Evolutionary conservation across 2,888 invertebrate genomes (phyloP), one percentile per base, ranked within the genome.

Genomic region (Onthophagus sagittarius): DNA sequence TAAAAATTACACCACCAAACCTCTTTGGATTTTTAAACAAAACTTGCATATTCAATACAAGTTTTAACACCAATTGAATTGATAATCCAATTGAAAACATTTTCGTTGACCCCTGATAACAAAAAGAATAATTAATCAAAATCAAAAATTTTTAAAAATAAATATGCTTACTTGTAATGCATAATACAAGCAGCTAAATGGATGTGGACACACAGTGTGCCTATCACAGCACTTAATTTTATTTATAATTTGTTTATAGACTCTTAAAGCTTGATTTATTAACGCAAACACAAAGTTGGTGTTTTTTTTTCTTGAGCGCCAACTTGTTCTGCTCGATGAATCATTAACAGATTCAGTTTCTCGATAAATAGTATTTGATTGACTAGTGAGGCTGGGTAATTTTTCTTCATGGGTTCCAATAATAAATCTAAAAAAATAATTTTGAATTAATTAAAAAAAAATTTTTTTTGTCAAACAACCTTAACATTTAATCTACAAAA

Each of bases 61-160:
- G 78, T 80, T 89, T 90, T 69, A 92, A 81, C 31, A 87, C 86
- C 72, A 91, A 82, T 82, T 92, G 92, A 15, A 90, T 83, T 11
- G 88, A 87, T 73, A 91, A 85, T n/a, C 92, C 92, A 69, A 89
- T 85, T 53, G 87, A 81, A 80, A 92, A 90, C 78, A 91, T 86
- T 82, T 88, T 89, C 5, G 86, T 79, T 15, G 88, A 87, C 72
- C 90, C 88, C 90, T 90, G 78, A 75, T 86, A 85, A 77, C 75
- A 77, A 73, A 73, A 62, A 70, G 14, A 71, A n/a, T n/a, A 72
- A 71, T 63, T 70, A 32, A 33, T 62, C 63, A 14, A 15, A 14
- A 62, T 15, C 63, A 62, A 15, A 31, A 62, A 62, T 32, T 23
- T 4, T 33, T n/a, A 13, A 72, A 15, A 62, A 33, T 31, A 15